Evolutionary conservation across 2,888 invertebrate genomes (phyloP).

Genomic region (Acutogordius australiensis): DNA sequence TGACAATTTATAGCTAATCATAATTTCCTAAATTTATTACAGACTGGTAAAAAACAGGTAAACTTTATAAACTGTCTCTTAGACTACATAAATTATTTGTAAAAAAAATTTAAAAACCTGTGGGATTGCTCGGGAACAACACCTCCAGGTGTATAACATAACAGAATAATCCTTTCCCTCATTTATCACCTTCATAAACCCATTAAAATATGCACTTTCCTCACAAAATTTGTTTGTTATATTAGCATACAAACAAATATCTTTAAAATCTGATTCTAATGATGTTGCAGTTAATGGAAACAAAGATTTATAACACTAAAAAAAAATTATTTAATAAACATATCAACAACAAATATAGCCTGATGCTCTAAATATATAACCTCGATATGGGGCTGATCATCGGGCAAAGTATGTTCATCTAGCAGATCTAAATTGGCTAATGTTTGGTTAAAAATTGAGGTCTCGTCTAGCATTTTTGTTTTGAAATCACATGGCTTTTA

Average conservation of each 20-base stretch:
- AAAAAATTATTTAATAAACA: too few species aligned
- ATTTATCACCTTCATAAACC: conserved; percentile 40
- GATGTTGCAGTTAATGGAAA: conserved; percentile 35
- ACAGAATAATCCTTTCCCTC: conserved; percentile 89
- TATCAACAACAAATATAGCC: too few species aligned
- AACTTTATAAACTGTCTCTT: too few species aligned
- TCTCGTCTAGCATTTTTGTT: neutral
- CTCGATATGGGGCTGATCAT: conserved; percentile 88
- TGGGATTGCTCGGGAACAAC: conserved; percentile 85
- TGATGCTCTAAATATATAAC: too few species aligned
- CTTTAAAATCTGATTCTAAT: neutral
- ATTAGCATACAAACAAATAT: conserved; percentile 7
- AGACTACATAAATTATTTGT: too few species aligned
- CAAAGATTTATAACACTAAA: too few species aligned
- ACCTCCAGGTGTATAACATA: conserved; percentile 94
- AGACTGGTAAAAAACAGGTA: too few species aligned
- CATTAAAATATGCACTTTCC: neutral
- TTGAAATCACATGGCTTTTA: too few species aligned
- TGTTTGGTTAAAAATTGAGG: neutral
- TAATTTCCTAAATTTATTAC: too few species aligned
- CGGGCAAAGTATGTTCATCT: conserved; percentile 73
- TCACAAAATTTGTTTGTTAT: conserved; percentile 12
- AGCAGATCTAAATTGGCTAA: conserved; percentile 28
- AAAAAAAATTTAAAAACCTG: conserved; percentile 23
- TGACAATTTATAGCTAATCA: too few species aligned